Evolutionary conservation across 37 sponge, comb jelly and placozoan species (phyloP), one percentile per base, ranked within the genome.

Genomic region (Beroe forskalii): DNA sequence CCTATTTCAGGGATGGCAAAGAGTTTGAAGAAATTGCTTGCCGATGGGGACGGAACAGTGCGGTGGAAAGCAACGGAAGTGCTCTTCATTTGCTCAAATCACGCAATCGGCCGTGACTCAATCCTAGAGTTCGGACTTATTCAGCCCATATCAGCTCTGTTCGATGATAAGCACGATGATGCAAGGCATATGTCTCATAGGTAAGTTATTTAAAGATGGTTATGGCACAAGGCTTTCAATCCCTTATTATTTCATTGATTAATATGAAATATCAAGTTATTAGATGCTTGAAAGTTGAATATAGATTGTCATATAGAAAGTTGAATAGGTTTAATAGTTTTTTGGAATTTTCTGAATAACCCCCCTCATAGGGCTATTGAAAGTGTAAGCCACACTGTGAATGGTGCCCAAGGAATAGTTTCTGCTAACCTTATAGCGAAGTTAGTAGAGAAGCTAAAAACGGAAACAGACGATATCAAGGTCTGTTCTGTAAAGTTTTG

Each of bases 381-480:
- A 48, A 80, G 86, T 27, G 86, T 80, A 8, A 80, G 86, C 42
- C 86, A 80, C 48, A 80, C 86, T 41, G 67, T 64, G 6, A 62
- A 38, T 66, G 90, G 90, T 8, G 67, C 90, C 4, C 67, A 62
- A 8, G 90, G 90, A n/a, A 64, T 90, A 6, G 67, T 90, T 2
- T 22, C 63, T n/a, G 90, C 90, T 62, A 62, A 64, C 64, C 42
- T 90, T 1, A 90, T 90, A 40, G 61, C 31, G 3, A 90, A 64
- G 20, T 48, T 93, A 39, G 93, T 93, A 64, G 92, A 91, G 61
- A 89, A 90, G 43, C 61, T 91, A 0, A 67, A 91, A 61, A 40
- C 76, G 0, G 93, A 93, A 64, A 64, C 66, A 1, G 90, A 90
- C 67, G 90, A 90, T 12, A 90, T 90, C 8, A 62, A 64, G 62